Conservation (phyloP, 2,113 vertebrate genomes). For the Colinus virginianus region DNA sequence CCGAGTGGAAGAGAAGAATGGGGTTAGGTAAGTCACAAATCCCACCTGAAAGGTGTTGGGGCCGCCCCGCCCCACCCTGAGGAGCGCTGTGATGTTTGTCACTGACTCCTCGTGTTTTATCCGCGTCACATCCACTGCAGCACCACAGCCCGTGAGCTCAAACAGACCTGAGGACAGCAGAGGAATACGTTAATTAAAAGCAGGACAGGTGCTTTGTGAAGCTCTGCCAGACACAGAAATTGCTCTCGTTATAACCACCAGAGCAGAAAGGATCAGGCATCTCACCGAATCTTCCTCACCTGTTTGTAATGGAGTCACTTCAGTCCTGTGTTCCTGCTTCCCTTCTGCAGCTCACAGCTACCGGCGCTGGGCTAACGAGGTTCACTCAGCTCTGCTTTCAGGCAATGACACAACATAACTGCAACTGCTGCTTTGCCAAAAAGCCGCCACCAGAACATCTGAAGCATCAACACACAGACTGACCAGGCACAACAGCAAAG, state of each 20-base stretch:
- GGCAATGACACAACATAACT: slow-evolving; percentile 30
- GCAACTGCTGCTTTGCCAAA: slow-evolving; percentile 20
- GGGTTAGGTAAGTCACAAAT: background rate
- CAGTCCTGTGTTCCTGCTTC: background rate
- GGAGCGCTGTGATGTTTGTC: background rate
- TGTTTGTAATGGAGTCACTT: fast-evolving
- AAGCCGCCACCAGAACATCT: slow-evolving; percentile 29
- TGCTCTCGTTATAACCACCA: fast-evolving
- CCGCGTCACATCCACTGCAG: background rate
- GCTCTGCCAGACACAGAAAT: fast-evolving
- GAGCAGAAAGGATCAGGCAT: background rate
- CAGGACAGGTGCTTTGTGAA: background rate
- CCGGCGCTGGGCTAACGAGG: background rate
- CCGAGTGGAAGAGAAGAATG: background rate
- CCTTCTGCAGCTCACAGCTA: background rate
- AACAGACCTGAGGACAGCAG: background rate
- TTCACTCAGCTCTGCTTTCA: background rate
- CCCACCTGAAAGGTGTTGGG: no score
- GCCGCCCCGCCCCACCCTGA: fast-evolving
- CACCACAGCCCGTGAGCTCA: background rate
- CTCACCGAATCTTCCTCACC: background rate
- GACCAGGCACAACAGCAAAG: slow-evolving; percentile 78
- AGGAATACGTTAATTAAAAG: background rate
- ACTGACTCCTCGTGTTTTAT: background rate
- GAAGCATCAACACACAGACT: slow-evolving; percentile 69